phyloP scores from a whole-genome alignment of 2,113 vertebrate genomes.

The Vimba vimba region DNA sequence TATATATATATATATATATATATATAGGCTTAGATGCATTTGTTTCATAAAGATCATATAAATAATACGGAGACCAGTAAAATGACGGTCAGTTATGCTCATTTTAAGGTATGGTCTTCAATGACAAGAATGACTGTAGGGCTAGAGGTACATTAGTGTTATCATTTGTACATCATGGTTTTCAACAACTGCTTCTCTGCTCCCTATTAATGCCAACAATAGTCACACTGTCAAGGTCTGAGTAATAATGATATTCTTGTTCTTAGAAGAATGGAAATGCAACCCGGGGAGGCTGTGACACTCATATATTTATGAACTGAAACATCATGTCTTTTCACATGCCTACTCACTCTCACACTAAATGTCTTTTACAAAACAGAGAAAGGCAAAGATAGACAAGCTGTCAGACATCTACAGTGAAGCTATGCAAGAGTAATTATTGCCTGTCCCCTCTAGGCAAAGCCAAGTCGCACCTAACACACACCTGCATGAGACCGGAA shows the following conservation, averaged over 20 bases:
- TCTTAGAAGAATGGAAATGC: background rate
- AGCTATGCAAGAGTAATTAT: slow-evolving; percentile 65
- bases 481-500: slow-evolving; percentile 47
- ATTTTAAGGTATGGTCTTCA: background rate
- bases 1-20: background rate
- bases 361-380: slow-evolving; percentile 12
- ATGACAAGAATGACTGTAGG: background rate
- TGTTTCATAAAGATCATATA: background rate
- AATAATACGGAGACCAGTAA: no score
- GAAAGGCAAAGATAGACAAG: slow-evolving; percentile 51
- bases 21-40: background rate
- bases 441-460: slow-evolving; percentile 66
- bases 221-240: background rate
- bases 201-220: background rate
- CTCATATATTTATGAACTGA: slow-evolving; percentile 31
- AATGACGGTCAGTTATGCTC: no score
- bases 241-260: slow-evolving; percentile 26
- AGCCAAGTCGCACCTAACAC: slow-evolving; percentile 51
- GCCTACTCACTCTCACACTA: slow-evolving; percentile 20
- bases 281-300: slow-evolving; percentile 44
- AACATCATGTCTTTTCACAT: slow-evolving; percentile 54
- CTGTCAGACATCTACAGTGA: slow-evolving; percentile 62
- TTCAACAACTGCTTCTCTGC: background rate
- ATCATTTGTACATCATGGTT: background rate
- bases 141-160: background rate